Base-by-base conservation (phyloP, 2,797 vertebrate species). In the Aldrovandia affinis region DNA sequence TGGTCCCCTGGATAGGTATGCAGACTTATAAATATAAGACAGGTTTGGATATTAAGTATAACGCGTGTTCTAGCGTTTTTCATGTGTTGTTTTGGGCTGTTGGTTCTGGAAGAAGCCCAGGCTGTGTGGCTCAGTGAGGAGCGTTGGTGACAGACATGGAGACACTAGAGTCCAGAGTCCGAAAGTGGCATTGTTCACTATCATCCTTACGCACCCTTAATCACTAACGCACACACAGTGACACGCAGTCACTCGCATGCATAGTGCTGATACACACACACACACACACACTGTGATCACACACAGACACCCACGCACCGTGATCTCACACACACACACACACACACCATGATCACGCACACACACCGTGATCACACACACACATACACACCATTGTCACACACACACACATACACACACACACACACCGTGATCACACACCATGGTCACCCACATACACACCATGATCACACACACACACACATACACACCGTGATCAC, bases 1-100 rank as follows among this genome's bases (percentile, higher is more conserved):
- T n/a, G n/a, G n/a, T n/a, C n/a, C n/a, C n/a, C n/a, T n/a, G n/a
- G 57, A 30, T 61, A 82, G 83, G 84, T 85, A 0, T 87, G 80
- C n/a, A 63, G 2, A 18, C 30, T 30, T 36, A 14, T 33, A 36
- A 68, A 36, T 30, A 14, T 0, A 68, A 36, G 65, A 68, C 28
- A 68, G 65, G 30, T 68, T 68, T 33, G 30, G 28, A 18, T 36
- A 18, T 68, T 18, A 33, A 68, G 30, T 18, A 18, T 18, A 15
- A 36, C 4, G 36, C 36, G 30, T 10, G 10, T 36, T 36, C 14
- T 30, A n/a, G 25, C 59, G 3, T 70, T 33, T 75, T 75, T 4
- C 39, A 42, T 25, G 70, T 50, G 47, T 50, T 5, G 47, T 39
- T 70, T 20, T 3, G 5, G 30, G 30, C 25, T 8, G 10, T 33